Evolutionary conservation across 2,888 invertebrate species (phyloP), one percentile per base, ranked within the genome.

Genomic region (Limenitis camilla): DNA sequence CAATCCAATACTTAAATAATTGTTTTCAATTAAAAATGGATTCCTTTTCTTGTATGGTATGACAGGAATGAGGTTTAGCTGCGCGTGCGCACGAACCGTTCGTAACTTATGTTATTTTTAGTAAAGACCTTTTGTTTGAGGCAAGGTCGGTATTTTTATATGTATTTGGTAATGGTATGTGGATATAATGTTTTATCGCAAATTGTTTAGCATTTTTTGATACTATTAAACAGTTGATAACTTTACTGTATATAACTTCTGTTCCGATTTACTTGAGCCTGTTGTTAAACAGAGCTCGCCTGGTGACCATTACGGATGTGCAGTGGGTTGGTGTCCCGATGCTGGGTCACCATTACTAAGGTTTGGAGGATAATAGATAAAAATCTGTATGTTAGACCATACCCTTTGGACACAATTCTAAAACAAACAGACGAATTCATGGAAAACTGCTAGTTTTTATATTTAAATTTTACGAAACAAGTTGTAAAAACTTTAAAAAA

Each of bases 31-130:
- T 63, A 69, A 67, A 64, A 71, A 71, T 69, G 65, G 69, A 67
- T 71, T 64, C 67, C 63, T 47, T 69, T 71, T 71, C 72, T 73
- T 74, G 65, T 52, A 48, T 31, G 61, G 71, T 69, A 76, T 71
- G 68, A 59, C 49, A 50, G 58, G 61, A 64, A 67, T 53, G 67
- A 30, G 65, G 65, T 55, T 55, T 31, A 47, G 11, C 29, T 51
- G 54, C 40, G 36, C 35, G 46, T 32, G 53, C 39, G 48, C 49
- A 55, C 38, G 38, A 31, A 49, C 45, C 27, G n/a, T 10, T 40
- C 41, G 40, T 49, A 33, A 41, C 35, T 49, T 38, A 44, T 32
- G 29, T 40, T 31, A 28, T 49, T 40, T 39, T 39, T 39, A 11
- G 31, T 31, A 42, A 32, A 9, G 5, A 31, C 9, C 44, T 36